These are phyloP conservation scores for Ficedula albicollis DNA, from an alignment of 2,797 vertebrate genomes.

Conservation along the genomic window DNA sequence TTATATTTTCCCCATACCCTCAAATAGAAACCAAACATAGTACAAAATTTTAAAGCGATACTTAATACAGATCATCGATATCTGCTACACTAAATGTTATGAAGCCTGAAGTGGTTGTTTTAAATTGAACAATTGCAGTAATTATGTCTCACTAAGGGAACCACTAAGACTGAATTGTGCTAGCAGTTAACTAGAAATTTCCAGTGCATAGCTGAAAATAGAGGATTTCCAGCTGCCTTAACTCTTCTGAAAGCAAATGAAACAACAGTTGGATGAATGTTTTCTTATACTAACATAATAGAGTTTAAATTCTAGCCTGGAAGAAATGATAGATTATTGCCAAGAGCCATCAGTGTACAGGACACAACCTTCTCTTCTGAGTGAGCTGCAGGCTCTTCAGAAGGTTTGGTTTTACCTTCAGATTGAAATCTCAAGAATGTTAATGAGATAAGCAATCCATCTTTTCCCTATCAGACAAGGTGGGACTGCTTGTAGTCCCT, in stretches of 20 bases:
- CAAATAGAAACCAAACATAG: background rate
- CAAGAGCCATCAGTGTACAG: background rate
- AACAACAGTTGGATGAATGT: background rate
- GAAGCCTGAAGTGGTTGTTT: background rate
- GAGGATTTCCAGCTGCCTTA: background rate
- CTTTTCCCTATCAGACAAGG: background rate
- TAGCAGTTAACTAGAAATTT: background rate
- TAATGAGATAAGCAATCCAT: background rate
- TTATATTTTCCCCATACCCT: background rate
- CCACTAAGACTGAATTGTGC: background rate
- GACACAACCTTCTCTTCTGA: background rate
- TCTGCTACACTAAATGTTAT: background rate
- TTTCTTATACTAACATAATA: background rate
- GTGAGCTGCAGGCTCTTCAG: background rate
- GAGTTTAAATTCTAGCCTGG: background rate
- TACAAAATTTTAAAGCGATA: background rate
- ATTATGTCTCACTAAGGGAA: background rate
- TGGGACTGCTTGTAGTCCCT: background rate
- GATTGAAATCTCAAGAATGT: background rate
- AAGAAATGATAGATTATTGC: background rate
- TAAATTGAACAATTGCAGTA: background rate
- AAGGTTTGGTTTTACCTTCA: background rate
- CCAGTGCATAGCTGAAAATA: background rate
- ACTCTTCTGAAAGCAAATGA: background rate
- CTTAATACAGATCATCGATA: fast-evolving